These are phyloP conservation scores for Pseudomyrmex cubaensis DNA, from an alignment of 1,140 invertebrate genomes.

Conservation along the genomic window DNA sequence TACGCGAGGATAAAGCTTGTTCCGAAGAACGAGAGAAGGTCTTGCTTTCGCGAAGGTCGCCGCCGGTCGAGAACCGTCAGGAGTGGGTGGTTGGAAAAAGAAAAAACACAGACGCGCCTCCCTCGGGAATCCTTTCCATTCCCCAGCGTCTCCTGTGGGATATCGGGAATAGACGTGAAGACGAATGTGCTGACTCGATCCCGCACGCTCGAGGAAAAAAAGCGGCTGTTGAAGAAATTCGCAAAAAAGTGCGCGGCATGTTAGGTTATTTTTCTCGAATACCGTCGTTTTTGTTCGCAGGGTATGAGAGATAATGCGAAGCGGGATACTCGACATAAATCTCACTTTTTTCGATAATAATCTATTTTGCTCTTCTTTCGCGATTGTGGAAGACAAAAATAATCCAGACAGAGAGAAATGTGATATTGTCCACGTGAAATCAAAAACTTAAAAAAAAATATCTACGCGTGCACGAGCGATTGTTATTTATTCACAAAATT, in stretches of 20 bases:
- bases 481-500: constrained; percentile 21
- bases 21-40: not conserved
- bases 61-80: constrained; percentile 34
- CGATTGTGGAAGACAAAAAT: not conserved
- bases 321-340: constrained; percentile 8
- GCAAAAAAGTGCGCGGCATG: constrained; percentile 25
- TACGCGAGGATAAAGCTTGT: constrained; percentile 36
- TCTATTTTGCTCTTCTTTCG: constrained; percentile 26
- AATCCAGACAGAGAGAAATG: not conserved
- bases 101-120: constrained; percentile 11
- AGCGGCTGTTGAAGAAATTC: constrained; percentile 2
- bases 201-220: constrained; percentile 15
- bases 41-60: constrained; percentile 27
- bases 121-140: constrained; percentile 5
- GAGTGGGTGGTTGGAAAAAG: not conserved
- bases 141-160: not conserved
- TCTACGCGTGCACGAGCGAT: not conserved
- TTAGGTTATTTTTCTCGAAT: not conserved
- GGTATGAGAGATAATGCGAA: not conserved
- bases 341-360: constrained; percentile 34
- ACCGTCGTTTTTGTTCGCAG: not conserved
- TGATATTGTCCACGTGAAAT: not conserved
- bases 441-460: no score
- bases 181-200: constrained; percentile 45
- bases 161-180: constrained; percentile 45